Percentiles rank a stretch among this genome's conserved stretches.
These are phyloP conservation scores for Zeus faber DNA, from an alignment of 2,113 vertebrate species.

Conservation along the genomic window DNA sequence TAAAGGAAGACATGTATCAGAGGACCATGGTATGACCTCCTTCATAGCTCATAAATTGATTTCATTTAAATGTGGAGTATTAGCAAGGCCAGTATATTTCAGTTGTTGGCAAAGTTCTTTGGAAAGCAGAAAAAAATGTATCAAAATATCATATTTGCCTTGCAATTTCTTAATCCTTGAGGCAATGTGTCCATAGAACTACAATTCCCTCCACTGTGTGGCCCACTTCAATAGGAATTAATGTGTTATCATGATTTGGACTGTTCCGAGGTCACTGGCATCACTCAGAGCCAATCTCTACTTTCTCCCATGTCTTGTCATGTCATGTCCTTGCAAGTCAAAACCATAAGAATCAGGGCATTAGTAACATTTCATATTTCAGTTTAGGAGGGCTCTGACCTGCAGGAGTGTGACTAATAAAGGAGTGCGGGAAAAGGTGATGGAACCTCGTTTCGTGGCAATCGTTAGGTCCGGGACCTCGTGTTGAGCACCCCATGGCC, in stretches of 20 bases:
- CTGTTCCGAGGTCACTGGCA: constrained; percentile 43
- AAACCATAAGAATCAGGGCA: constrained; percentile 15
- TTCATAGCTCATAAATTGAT: constrained; percentile 44
- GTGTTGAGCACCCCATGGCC: constrained; percentile 30
- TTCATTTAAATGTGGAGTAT: constrained; percentile 49
- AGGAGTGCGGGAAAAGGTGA: constrained; percentile 13
- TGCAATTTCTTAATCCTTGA: constrained; percentile 40
- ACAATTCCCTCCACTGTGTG: constrained; percentile 14
- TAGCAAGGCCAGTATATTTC: constrained; percentile 51
- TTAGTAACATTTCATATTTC: constrained; percentile 32
- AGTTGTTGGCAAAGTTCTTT: constrained; percentile 45
- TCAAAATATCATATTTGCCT: constrained; percentile 34
- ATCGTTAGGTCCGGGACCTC: background rate
- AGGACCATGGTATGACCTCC: constrained; percentile 47
- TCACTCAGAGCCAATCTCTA: constrained; percentile 21
- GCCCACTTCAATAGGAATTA: constrained; percentile 21
- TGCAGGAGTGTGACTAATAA: constrained; percentile 32
- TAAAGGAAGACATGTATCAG: constrained; percentile 50
- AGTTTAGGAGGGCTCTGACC: constrained; percentile 34
- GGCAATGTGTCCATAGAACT: constrained; percentile 21
- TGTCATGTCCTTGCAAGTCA: no score
- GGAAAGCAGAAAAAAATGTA: constrained; percentile 35
- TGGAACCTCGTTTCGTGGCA: background rate
- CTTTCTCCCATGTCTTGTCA: constrained; percentile 10
- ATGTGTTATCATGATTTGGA: constrained; percentile 27